Evolutionary conservation across 2,797 vertebrate genomes (phyloP).

Genomic region (Microtus californicus): DNA sequence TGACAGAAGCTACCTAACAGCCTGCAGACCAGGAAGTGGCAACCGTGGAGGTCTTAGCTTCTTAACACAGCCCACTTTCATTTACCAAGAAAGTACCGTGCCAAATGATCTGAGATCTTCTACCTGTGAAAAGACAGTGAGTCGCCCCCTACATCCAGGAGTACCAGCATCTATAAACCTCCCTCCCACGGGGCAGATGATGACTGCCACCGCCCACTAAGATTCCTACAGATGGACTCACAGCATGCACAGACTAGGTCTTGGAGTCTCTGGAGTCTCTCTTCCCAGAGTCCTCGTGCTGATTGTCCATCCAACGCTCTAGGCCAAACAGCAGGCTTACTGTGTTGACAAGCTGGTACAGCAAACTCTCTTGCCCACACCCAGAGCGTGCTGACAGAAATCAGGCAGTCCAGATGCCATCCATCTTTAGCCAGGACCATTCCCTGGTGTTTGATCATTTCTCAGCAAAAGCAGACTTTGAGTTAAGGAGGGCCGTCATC

Average conservation of each 20-base stretch:
- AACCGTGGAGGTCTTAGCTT: rapidly evolving
- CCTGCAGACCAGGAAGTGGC: neutral
- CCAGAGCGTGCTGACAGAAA: neutral
- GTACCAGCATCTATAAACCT: neutral
- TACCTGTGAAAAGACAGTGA: neutral
- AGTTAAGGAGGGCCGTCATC: neutral
- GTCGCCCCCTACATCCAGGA: neutral
- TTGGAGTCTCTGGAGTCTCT: neutral
- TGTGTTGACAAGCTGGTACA: neutral
- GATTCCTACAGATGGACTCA: neutral
- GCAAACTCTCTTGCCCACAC: neutral
- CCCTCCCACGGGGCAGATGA: rapidly evolving
- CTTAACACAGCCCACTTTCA: neutral
- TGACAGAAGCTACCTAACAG: neutral
- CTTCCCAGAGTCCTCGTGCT: neutral
- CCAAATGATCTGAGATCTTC: neutral
- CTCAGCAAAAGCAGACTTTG: neutral
- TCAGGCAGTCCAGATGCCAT: neutral
- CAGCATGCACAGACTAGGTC: neutral
- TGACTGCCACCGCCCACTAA: neutral
- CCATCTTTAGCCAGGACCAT: neutral
- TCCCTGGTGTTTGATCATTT: neutral
- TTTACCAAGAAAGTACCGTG: too few relatives aligned
- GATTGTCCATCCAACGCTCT: neutral
- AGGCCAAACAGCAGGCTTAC: neutral